A percentile compares a stretch with the other conserved stretches of the same genome.
Conservation (phyloP, 2,797 vertebrate genomes). For the Astyanax mexicanus region DNA sequence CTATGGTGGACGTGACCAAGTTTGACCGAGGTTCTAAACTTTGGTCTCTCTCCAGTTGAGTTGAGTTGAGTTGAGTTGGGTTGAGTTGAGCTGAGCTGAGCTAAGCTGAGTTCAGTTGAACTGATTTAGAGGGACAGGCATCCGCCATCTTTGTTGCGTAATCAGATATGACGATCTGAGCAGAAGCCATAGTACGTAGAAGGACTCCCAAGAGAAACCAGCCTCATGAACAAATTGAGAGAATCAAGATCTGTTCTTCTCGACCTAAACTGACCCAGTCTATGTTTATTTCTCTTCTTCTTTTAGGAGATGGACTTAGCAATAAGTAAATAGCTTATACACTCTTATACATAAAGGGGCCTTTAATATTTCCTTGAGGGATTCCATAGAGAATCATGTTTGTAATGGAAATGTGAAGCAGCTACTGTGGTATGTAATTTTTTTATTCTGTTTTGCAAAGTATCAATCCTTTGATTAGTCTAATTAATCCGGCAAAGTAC, state of each 20-base stretch:
- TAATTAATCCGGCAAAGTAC: too few species aligned
- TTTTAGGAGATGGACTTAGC: slow-evolving; percentile 70
- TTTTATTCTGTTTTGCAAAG: too few species aligned
- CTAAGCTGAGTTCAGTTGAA: too few species aligned
- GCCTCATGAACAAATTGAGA: slow-evolving; percentile 47
- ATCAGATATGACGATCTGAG: slow-evolving; percentile 47
- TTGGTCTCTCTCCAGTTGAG: slow-evolving; percentile 66
- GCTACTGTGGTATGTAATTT: too few species aligned
- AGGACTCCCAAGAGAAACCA: slow-evolving; percentile 62
- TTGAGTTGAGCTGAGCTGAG: too few species aligned
- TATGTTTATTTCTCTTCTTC: slow-evolving; percentile 24
- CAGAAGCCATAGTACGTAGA: slow-evolving; percentile 66
- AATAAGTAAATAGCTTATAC: slow-evolving; percentile 65
- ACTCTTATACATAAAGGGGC: too few species aligned
- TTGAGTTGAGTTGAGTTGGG: too few species aligned
- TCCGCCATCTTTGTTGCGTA: too few species aligned
- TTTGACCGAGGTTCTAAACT: slow-evolving; percentile 36
- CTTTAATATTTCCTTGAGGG: too few species aligned
- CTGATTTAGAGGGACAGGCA: slow-evolving; percentile 14
- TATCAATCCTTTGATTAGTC: too few species aligned
- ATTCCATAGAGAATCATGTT: too few species aligned
- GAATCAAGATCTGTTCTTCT: slow-evolving; percentile 57
- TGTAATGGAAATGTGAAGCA: too few species aligned
- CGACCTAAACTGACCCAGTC: slow-evolving; percentile 57
- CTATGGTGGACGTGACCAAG: slow-evolving; percentile 83